phyloP scores from a whole-genome alignment of 2,797 vertebrate genomes.

The Tamandua tetradactyla region DNA sequence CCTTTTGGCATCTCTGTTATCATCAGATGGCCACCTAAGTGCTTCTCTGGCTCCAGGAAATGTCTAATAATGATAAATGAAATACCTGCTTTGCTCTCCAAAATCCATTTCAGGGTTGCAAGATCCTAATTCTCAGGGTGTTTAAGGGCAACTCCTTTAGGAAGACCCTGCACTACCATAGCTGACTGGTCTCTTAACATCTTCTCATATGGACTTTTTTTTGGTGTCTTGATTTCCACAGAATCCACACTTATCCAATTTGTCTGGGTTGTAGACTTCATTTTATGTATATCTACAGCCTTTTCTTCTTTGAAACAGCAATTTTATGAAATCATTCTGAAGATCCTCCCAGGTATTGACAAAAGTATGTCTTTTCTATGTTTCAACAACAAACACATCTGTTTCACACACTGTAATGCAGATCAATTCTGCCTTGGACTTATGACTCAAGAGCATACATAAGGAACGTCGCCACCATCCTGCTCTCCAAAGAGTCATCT shows the following conservation, averaged over 20 bases:
- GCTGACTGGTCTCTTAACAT: constrained; percentile 85
- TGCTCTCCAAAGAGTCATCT: too few species aligned
- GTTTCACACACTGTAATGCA: constrained; percentile 88
- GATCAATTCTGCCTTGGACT: constrained; percentile 89
- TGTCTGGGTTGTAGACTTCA: constrained; percentile 30
- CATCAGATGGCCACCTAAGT: constrained; percentile 78
- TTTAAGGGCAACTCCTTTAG: constrained; percentile 83
- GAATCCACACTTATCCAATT: constrained; percentile 77
- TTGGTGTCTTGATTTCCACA: constrained; percentile 83
- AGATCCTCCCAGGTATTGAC: constrained; percentile 87
- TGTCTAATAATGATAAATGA: constrained; percentile 83
- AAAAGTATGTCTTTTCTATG: constrained; percentile 87
- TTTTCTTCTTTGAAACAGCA: constrained; percentile 78
- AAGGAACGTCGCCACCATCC: too few species aligned
- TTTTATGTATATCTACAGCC: constrained; percentile 77
- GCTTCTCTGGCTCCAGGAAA: too few species aligned
- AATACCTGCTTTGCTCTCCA: constrained; percentile 87
- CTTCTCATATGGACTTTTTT: constrained; percentile 86
- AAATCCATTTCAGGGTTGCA: constrained; percentile 86
- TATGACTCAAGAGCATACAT: constrained; percentile 37
- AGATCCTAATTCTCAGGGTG: constrained; percentile 85
- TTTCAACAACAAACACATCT: constrained; percentile 87
- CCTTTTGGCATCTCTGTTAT: constrained; percentile 74
- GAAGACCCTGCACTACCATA: constrained; percentile 86
- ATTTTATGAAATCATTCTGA: constrained; percentile 88